These are phyloP conservation scores for Strix aluco DNA, from an alignment of 2,113 vertebrate genomes.

Conservation along the genomic window DNA sequence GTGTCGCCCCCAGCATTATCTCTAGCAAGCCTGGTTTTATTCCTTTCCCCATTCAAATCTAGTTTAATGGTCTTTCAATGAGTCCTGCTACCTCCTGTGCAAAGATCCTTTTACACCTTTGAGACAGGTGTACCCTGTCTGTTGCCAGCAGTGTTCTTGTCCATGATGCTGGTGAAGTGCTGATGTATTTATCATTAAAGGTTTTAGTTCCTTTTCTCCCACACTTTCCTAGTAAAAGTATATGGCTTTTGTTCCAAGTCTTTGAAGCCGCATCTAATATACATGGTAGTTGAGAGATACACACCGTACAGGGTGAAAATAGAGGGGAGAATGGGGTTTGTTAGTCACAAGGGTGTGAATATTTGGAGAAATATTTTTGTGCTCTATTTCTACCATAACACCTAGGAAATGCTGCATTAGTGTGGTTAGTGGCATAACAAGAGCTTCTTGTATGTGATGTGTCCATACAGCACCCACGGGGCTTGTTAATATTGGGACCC, in stretches of 20 bases:
- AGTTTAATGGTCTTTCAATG: not conserved
- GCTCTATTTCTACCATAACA: not conserved
- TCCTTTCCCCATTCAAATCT: not conserved
- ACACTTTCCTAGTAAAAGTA: not conserved
- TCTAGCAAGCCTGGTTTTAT: not conserved
- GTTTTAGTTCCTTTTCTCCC: not conserved
- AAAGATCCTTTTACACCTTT: not conserved
- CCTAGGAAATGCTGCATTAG: not conserved
- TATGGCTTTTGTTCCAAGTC: not conserved
- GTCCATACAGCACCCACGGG: not conserved
- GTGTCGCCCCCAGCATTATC: not conserved
- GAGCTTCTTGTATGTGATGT: conserved; percentile 16
- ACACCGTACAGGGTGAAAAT: not conserved
- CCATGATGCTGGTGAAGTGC: not conserved
- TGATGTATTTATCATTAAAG: not conserved
- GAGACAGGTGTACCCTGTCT: not conserved
- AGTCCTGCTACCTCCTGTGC: not conserved
- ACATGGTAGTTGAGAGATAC: not conserved
- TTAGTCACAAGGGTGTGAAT: not conserved
- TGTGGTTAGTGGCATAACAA: conserved; percentile 41
- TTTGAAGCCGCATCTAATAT: not conserved
- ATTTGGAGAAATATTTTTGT: conserved; percentile 12
- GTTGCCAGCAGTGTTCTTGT: not conserved
- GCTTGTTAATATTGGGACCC: not conserved
- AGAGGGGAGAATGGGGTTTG: not conserved